Conservation (phyloP, 35 echinoderm and acorn worm genomes). For the Amphiura filiformis region DNA sequence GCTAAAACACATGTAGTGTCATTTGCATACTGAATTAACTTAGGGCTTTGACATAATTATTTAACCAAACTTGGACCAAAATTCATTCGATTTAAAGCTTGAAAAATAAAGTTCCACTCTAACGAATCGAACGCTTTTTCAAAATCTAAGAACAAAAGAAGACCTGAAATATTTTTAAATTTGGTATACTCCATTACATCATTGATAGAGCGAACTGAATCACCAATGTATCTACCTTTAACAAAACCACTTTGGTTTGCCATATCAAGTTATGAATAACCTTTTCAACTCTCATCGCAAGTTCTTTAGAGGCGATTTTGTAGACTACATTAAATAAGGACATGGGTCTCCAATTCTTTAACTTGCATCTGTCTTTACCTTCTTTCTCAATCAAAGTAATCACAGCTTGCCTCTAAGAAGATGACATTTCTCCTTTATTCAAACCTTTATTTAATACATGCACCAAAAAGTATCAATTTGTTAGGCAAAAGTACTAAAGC, state of each 20-base stretch:
- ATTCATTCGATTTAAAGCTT: not conserved
- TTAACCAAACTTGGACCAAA: not conserved
- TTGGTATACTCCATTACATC: not conserved
- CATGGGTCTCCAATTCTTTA: not conserved
- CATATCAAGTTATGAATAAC: not conserved
- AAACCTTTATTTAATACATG: not conserved
- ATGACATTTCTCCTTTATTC: not conserved
- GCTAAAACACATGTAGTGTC: not conserved
- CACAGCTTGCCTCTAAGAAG: not conserved
- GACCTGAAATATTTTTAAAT: not conserved
- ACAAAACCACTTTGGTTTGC: not conserved
- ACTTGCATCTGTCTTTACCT: not conserved
- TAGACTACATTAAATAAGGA: not conserved
- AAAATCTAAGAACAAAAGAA: not conserved
- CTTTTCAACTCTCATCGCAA: not conserved
- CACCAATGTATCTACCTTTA: not conserved
- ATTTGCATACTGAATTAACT: not conserved
- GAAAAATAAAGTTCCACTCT: not conserved
- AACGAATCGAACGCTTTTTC: not conserved
- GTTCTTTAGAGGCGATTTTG: not conserved
- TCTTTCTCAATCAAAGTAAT: constrained; percentile 5
- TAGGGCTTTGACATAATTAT: not conserved
- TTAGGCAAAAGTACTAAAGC: not conserved
- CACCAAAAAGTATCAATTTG: not conserved
- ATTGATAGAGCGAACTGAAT: not conserved